phyloP scores from a whole-genome alignment of 2,113 vertebrate species.

The Plectropomus leopardus region DNA sequence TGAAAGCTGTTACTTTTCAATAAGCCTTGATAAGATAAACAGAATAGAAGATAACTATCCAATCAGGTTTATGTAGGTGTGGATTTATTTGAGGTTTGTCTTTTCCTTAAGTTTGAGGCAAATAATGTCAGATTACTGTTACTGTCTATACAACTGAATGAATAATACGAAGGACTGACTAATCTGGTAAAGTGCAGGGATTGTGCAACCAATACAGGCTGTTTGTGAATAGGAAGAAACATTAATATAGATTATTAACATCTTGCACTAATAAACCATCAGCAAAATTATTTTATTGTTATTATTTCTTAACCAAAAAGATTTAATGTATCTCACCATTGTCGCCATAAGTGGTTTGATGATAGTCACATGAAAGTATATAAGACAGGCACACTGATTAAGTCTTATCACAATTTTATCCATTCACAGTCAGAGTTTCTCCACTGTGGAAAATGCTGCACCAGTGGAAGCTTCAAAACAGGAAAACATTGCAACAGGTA shows the following conservation, averaged over 20 bases:
- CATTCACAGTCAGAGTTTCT: slow-evolving; percentile 69
- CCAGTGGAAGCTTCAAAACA: slow-evolving; percentile 31
- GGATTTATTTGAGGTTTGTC: not conserved
- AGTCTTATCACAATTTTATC: slow-evolving; percentile 42
- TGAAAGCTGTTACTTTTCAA: not conserved
- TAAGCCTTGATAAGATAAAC: too few relatives aligned
- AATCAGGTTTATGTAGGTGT: not conserved
- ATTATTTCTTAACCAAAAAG: not conserved
- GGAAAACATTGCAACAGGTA: slow-evolving; percentile 65
- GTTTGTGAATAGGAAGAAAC: too few relatives aligned
- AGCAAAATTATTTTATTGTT: not conserved
- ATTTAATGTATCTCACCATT: not conserved
- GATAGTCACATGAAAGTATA: slow-evolving; percentile 1
- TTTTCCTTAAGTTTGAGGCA: not conserved
- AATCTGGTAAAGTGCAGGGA: too few relatives aligned
- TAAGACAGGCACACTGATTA: too few relatives aligned
- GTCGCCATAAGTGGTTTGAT: not conserved
- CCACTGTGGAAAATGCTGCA: slow-evolving; percentile 52
- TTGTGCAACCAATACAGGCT: not conserved
- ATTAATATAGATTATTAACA: not conserved
- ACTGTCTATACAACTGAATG: not conserved
- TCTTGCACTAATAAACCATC: not conserved
- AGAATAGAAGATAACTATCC: not conserved
- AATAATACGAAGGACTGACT: not conserved
- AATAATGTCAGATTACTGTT: not conserved